Evolutionary conservation across 2,888 invertebrate genomes (phyloP).

Genomic region (Spisula solida): DNA sequence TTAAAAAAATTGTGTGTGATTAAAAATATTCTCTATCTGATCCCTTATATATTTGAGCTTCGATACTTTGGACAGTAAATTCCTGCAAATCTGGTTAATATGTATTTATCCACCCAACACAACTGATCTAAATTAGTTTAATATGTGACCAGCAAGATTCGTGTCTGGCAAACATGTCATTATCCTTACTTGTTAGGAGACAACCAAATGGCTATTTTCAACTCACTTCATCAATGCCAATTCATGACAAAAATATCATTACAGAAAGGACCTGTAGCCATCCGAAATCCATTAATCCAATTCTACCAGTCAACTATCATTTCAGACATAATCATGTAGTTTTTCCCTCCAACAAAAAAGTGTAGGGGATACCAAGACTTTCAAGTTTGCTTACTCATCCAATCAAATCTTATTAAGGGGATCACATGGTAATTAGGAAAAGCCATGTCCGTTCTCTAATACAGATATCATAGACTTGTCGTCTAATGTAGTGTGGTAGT

Average conservation of each 20-base stretch:
- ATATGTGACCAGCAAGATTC: background rate
- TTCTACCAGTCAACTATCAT: conserved; percentile 21
- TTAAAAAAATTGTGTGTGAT: no score
- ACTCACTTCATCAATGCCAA: conserved; percentile 18
- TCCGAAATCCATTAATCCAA: conserved; percentile 23
- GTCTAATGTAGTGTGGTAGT: background rate
- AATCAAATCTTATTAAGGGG: conserved; percentile 18
- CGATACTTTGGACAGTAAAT: no score
- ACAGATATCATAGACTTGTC: background rate
- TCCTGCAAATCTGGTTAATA: no score
- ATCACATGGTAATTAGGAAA: conserved; percentile 24
- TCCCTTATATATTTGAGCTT: no score
- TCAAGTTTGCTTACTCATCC: conserved; percentile 30
- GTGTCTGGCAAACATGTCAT: background rate
- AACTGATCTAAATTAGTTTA: conserved; percentile 7
- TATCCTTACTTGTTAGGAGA: conserved; percentile 13
- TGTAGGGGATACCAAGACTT: conserved; percentile 1
- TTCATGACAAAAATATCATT: conserved; percentile 24
- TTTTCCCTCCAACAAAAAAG: conserved; percentile 4
- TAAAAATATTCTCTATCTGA: no score
- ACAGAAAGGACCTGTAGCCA: conserved; percentile 12
- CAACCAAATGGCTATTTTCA: conserved; percentile 19
- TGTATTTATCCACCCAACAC: background rate
- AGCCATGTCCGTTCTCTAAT: conserved; percentile 4
- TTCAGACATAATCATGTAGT: background rate